Conservation (phyloP, 2,888 invertebrate species). For the Pomacea canaliculata region DNA sequence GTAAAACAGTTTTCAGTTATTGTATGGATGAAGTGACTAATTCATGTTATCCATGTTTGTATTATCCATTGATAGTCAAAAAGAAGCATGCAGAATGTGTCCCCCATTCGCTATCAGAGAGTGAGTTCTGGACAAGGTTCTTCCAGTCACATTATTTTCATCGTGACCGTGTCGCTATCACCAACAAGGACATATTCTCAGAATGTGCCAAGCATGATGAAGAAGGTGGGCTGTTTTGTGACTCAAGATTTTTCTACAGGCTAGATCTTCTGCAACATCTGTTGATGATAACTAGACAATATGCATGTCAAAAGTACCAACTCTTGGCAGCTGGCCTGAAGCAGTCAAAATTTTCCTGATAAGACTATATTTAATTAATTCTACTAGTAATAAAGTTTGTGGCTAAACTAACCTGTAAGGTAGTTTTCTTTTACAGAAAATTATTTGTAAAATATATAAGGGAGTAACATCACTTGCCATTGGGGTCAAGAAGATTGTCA, state of each 20-base stretch:
- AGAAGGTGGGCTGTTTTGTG: slow-evolving; percentile 71
- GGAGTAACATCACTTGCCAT: too few relatives aligned
- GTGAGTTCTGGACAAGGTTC: slow-evolving; percentile 99
- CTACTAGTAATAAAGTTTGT: too few relatives aligned
- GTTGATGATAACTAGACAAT: too few relatives aligned
- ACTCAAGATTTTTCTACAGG: too few relatives aligned
- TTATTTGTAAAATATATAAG: too few relatives aligned
- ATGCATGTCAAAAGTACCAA: too few relatives aligned
- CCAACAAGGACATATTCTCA: slow-evolving; percentile 87
- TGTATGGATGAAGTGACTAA: too few relatives aligned
- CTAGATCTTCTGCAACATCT: too few relatives aligned
- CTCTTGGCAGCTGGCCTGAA: background rate
- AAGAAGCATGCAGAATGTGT: slow-evolving; percentile 97
- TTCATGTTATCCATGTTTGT: background rate
- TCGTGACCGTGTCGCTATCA: slow-evolving; percentile 77
- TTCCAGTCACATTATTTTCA: slow-evolving; percentile 97
- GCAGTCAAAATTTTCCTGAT: background rate
- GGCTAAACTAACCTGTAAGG: too few relatives aligned
- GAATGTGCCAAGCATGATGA: slow-evolving; percentile 98
- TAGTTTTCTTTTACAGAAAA: too few relatives aligned
- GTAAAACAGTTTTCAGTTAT: too few relatives aligned
- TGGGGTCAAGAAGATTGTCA: too few relatives aligned
- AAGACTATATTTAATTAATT: background rate
- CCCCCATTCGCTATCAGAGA: slow-evolving; percentile 92
- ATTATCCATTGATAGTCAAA: slow-evolving; percentile 76